These are phyloP conservation scores for Bombyx mori DNA, from an alignment of 1,140 invertebrate genomes.

Conservation along the genomic window ASM3026992v2 NC_085114.1:11465001-11465500, in stretches of 20 bases:
- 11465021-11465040: constrained; percentile 13
- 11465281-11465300: constrained; percentile 35
- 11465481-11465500: constrained; percentile 19
- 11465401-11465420: constrained; percentile 30
- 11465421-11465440: constrained; percentile 26
- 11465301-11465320: constrained; percentile 64
- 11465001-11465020: not conserved
- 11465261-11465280: constrained; percentile 1
- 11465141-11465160: constrained; percentile 67
- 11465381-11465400: constrained; percentile 28
- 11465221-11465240: constrained; percentile 22
- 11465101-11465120: constrained; percentile 64
- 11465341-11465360: constrained; percentile 41
- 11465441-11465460: constrained; percentile 36
- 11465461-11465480: constrained; percentile 24
- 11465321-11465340: constrained; percentile 49
- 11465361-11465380: constrained; percentile 27
- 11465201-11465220: constrained; percentile 28
- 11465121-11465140: constrained; percentile 58
- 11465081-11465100: constrained; percentile 68
- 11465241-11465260: constrained; percentile 3
- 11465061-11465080: constrained; percentile 66
- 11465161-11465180: constrained; percentile 45
- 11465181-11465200: constrained; percentile 16
- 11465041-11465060: constrained; percentile 47